phyloP scores from a whole-genome alignment of 2,113 vertebrate genomes.

The Gambusia holbrooki region DNA sequence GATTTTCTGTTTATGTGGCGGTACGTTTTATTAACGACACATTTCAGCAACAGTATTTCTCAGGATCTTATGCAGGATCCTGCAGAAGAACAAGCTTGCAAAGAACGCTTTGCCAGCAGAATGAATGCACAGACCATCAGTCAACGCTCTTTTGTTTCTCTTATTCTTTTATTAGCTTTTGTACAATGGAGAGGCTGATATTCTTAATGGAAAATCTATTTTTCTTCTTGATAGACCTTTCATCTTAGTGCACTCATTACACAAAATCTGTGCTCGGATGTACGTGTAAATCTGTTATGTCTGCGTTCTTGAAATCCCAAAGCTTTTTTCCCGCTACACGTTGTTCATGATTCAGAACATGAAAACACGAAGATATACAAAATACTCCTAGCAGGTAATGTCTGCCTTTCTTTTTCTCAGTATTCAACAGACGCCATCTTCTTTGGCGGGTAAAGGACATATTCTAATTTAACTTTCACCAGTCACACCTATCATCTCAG shows the following conservation, averaged over 20 bases:
- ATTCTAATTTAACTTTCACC: conserved; percentile 28
- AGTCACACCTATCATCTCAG: conserved; percentile 48
- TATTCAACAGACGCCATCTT: conserved; percentile 22
- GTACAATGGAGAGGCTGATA: conserved; percentile 15
- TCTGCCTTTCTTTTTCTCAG: conserved; percentile 17
- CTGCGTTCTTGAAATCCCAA: not conserved
- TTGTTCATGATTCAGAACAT: conserved; percentile 25
- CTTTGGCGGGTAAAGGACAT: conserved; percentile 21
- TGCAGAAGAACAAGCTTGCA: too few species aligned
- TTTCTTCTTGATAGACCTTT: conserved; percentile 9
- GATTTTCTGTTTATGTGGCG: not conserved
- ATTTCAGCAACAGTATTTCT: not conserved
- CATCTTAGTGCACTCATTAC: conserved; percentile 16
- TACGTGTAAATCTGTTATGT: not conserved
- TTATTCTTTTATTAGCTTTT: conserved; percentile 8
- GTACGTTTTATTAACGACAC: not conserved
- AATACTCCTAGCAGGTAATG: conserved; percentile 5
- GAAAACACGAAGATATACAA: conserved; percentile 12
- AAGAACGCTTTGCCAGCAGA: not conserved
- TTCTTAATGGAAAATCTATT: conserved; percentile 10
- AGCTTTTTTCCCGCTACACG: conserved; percentile 11
- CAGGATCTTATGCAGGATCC: too few species aligned
- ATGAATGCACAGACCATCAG: conserved; percentile 18
- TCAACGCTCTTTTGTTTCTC: not conserved
- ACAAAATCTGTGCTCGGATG: not conserved